Percentiles rank a stretch among this genome's conserved stretches.
Evolutionary conservation across 2,888 invertebrate genomes (phyloP).

Genomic region (Polietes domitor): DNA sequence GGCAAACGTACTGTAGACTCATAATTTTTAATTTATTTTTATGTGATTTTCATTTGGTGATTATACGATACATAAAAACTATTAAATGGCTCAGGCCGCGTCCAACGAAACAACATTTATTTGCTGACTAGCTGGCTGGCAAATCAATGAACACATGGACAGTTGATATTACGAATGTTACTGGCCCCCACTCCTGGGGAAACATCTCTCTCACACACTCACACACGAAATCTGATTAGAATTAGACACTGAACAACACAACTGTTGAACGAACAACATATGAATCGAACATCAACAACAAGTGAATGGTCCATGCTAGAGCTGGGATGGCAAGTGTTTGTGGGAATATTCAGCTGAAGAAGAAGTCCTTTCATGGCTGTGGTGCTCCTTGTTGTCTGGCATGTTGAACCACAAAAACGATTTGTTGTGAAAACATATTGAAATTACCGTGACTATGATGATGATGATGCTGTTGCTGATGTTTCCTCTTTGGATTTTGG

Average conservation of each 20-base stretch:
- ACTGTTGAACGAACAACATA: background rate
- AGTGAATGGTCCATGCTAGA: constrained; percentile 55
- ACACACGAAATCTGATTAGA: constrained; percentile 69
- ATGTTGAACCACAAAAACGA: constrained; percentile 60
- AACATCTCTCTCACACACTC: constrained; percentile 13
- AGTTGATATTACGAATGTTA: background rate
- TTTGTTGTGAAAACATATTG: constrained; percentile 61
- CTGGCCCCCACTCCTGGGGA: no score
- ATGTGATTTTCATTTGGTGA: constrained; percentile 78
- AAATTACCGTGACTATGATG: constrained; percentile 42
- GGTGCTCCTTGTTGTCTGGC: constrained; percentile 6
- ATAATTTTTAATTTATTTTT: constrained; percentile 78
- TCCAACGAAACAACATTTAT: constrained; percentile 24
- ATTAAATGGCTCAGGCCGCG: constrained; percentile 63
- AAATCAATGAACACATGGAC: constrained; percentile 3
- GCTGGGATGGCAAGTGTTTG: background rate
- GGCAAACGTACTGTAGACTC: constrained; percentile 24
- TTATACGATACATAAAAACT: constrained; percentile 71
- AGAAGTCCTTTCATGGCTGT: background rate
- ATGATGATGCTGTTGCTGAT: constrained; percentile 39
- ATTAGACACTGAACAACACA: constrained; percentile 49
- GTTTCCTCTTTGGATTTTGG: constrained; percentile 25
- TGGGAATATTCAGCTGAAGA: background rate
- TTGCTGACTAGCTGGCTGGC: background rate
- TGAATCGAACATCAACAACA: constrained; percentile 18